Evolutionary conservation across 2,888 invertebrate species (phyloP), one percentile per base, ranked within the genome.

Genomic region (Idaea aversata): DNA sequence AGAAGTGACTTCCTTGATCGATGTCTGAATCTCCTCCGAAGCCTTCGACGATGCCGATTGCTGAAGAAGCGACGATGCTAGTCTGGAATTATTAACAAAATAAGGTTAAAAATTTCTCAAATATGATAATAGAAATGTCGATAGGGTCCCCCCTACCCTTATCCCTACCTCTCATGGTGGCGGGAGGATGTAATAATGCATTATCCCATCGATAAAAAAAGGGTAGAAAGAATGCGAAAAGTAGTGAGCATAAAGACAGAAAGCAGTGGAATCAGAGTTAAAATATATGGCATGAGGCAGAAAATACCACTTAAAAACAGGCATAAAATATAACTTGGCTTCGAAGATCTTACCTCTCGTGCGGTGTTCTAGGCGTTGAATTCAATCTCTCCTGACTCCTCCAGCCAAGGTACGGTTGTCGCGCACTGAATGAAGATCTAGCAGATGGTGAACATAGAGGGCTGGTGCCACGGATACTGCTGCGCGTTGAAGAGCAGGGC

Each of bases 331-430:
- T n/a, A n/a, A n/a, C n/a, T 25, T 25, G 3, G 25, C 2, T 25
- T 25, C 25, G 2, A 58, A 58, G 58, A 15, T 5, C 0, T 13
- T 77, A 94, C 94, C 97, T 94, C 93, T 98, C 97, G 75, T 97
- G 97, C 61, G 98, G 97, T 67, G 98, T 97, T 78, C 97, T 94
- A 2, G 97, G 97, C 0, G 96, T 96, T 76, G 94, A 94, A 74
- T 96, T 94, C 64, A 98, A 93, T 70, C 97, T 94, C 88, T 98
- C 98, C 87, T 97, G 97, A 83, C 95, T 95, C 76, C 98, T 94
- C 98, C 98, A 98, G 63, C 98, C 98, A 70, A 98, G 94, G 90
- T 98, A 98, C 0, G 98, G 98, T 85, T 97, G 97, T 58, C 97
- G 94, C 75, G 97, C 96, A 84, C 96, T 97, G 93, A 96, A 96